phyloP scores from a whole-genome alignment of 2,113 vertebrate genomes.

The Pseudopipra pipra region DNA sequence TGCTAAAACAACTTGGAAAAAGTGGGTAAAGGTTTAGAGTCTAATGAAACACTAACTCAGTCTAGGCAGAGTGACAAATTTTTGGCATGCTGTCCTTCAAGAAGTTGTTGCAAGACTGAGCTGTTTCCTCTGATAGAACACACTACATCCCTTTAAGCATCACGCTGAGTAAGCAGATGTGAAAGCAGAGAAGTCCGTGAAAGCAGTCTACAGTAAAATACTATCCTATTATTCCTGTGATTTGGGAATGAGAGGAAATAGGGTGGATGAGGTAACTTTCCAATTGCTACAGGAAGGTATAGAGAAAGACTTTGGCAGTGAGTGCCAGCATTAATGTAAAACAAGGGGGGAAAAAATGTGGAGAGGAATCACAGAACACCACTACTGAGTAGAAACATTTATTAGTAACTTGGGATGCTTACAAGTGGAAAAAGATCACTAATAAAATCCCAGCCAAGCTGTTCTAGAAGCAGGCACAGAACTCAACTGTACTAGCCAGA shows the following conservation, averaged over 20 bases:
- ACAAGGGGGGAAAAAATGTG: background rate
- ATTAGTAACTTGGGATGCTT: background rate
- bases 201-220: background rate
- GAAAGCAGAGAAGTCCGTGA: background rate
- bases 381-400: background rate
- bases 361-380: background rate
- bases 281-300: background rate
- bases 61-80: background rate
- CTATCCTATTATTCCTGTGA: background rate
- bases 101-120: background rate
- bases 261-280: background rate
- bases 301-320: background rate
- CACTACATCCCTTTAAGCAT: background rate
- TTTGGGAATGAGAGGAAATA: background rate
- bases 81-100: background rate
- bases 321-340: background rate
- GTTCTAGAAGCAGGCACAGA: background rate
- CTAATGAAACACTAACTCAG: background rate
- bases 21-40: background rate
- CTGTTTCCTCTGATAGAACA: background rate
- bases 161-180: background rate
- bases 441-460: background rate
- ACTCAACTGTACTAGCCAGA: background rate
- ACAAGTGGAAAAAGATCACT: background rate
- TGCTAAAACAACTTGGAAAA: background rate